These are phyloP conservation scores for Vannuccia rotundouncinata DNA, from an alignment of 2,888 invertebrate species.

Conservation along the genomic window DNA sequence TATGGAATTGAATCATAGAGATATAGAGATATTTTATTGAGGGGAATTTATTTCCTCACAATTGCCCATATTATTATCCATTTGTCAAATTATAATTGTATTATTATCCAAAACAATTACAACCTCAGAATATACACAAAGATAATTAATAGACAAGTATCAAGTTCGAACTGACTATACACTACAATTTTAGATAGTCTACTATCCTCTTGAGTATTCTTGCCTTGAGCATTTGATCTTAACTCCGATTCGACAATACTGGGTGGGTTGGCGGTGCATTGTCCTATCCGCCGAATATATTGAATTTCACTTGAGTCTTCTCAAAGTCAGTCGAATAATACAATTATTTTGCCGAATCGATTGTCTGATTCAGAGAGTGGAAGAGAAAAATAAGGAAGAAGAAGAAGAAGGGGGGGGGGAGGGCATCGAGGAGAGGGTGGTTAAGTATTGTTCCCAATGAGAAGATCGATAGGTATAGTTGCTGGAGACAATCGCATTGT, in stretches of 20 bases:
- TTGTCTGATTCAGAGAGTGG: neutral
- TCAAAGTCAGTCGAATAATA: conserved; percentile 22
- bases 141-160: too few species aligned
- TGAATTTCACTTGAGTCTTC: conserved; percentile 22
- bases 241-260: neutral
- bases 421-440: neutral
- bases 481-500: conserved; percentile 17
- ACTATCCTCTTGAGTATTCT: too few species aligned
- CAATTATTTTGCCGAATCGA: conserved; percentile 11
- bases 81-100: too few species aligned
- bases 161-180: too few species aligned
- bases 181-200: too few species aligned
- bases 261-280: neutral
- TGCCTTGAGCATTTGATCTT: too few species aligned
- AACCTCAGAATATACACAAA: too few species aligned
- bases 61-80: too few species aligned
- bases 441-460: conserved; percentile 26
- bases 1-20: too few species aligned
- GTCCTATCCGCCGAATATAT: conserved; percentile 10
- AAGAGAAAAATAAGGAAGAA: neutral
- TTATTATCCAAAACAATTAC: too few species aligned
- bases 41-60: too few species aligned
- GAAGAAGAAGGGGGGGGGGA: neutral
- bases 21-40: too few species aligned
- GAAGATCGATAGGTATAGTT: conserved; percentile 17